Evolutionary conservation across 2,113 vertebrate genomes (phyloP).

Genomic region (Aviceda subcristata): DNA sequence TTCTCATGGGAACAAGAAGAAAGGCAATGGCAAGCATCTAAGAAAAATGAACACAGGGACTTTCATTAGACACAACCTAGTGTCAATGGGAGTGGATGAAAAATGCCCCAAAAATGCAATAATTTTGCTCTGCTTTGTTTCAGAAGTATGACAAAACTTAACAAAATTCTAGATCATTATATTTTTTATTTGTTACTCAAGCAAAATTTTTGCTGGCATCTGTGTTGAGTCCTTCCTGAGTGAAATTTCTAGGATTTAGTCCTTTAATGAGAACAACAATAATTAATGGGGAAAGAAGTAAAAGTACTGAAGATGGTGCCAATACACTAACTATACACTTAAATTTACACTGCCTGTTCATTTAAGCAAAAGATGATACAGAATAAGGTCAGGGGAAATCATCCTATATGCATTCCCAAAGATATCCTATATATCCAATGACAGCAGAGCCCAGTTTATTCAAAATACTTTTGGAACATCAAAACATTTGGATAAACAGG

Average conservation of each 20-base stretch:
- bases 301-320: background rate
- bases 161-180: background rate
- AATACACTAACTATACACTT: background rate
- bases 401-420: slow-evolving; percentile 30
- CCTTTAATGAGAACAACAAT: background rate
- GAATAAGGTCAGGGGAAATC: slow-evolving; percentile 40
- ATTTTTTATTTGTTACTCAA: background rate
- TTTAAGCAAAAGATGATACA: slow-evolving; percentile 21
- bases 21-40: background rate
- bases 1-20: background rate
- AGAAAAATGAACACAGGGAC: background rate
- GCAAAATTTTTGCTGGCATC: background rate
- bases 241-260: background rate
- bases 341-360: background rate
- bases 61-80: background rate
- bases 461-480: slow-evolving; percentile 62
- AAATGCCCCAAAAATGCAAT: background rate
- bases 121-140: background rate
- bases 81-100: background rate
- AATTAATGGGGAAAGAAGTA: background rate
- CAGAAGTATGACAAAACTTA: background rate
- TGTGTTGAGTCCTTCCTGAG: background rate
- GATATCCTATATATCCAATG: slow-evolving; percentile 24
- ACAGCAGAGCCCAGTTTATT: slow-evolving; percentile 54
- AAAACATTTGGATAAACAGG: slow-evolving; percentile 69